phyloP scores from a whole-genome alignment of 2,888 invertebrate genomes.

The Andrena marginata region DNA sequence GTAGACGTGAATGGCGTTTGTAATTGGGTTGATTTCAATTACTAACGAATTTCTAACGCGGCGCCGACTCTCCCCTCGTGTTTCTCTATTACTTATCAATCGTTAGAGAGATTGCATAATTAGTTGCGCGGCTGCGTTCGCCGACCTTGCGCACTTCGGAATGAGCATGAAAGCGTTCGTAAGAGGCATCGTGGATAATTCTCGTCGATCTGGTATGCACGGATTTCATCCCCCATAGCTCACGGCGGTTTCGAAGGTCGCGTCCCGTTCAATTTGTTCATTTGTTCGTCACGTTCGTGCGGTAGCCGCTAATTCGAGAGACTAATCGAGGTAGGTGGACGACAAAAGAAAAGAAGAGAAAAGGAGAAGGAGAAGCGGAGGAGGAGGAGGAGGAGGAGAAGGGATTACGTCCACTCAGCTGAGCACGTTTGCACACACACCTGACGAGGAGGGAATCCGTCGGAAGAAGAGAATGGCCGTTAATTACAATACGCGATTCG shows the following conservation, averaged over 20 bases:
- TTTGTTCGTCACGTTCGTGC: conserved; percentile 58
- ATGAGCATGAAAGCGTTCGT: too few species aligned
- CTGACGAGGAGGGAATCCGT: conserved; percentile 68
- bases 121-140: not conserved
- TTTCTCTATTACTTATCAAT: conserved; percentile 6
- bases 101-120: not conserved
- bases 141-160: too few species aligned
- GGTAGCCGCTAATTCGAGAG: conserved; percentile 62
- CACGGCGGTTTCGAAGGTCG: conserved; percentile 10
- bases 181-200: too few species aligned
- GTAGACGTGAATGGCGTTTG: conserved; percentile 47
- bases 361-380: conserved; percentile 14
- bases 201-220: not conserved
- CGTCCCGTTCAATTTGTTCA: conserved; percentile 62
- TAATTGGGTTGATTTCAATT: conserved; percentile 42
- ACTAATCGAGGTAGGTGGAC: conserved; percentile 51
- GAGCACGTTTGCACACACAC: conserved; percentile 70
- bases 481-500: conserved; percentile 78
- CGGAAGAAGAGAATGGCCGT: conserved; percentile 73
- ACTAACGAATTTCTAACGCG: conserved; percentile 3
- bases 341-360: conserved; percentile 19
- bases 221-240: not conserved
- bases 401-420: conserved; percentile 63
- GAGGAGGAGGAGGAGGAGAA: conserved; percentile 18
- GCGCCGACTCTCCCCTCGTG: not conserved